phyloP scores from a whole-genome alignment of 2,797 vertebrate species.

The Xiphorhynchus erythropygius region DNA sequence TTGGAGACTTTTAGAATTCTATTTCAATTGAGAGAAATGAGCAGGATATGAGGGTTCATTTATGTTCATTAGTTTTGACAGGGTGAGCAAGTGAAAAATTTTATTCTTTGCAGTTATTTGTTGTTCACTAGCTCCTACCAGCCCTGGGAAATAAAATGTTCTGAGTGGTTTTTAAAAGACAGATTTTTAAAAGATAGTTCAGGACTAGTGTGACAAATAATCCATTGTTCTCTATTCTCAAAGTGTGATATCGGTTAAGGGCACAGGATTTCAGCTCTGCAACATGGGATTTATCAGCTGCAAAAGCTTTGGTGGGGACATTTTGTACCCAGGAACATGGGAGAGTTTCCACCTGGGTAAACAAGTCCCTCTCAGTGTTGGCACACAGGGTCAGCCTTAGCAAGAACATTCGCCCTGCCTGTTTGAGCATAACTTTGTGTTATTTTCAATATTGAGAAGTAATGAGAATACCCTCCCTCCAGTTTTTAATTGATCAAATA shows the following conservation, averaged over 20 bases:
- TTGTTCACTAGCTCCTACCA: neutral
- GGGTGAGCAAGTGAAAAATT: neutral
- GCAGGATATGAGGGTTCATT: neutral
- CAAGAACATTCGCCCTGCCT: neutral
- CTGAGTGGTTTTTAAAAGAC: neutral
- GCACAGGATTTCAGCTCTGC: neutral
- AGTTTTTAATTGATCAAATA: neutral
- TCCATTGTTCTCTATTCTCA: neutral
- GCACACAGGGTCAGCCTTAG: neutral
- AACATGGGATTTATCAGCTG: neutral
- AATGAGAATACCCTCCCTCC: neutral
- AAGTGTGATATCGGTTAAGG: neutral
- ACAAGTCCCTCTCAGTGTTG: neutral
- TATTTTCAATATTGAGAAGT: neutral
- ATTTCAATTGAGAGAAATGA: neutral
- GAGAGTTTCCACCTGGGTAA: neutral
- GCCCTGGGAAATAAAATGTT: neutral
- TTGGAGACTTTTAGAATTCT: neutral
- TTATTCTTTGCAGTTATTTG: neutral
- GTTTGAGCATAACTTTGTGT: neutral
- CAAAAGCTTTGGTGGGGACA: neutral
- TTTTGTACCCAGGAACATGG: neutral
- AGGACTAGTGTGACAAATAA: neutral
- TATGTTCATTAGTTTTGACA: neutral
- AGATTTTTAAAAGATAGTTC: neutral